These are phyloP conservation scores for Sclerurus mexicanus DNA, from an alignment of 2,113 vertebrate species.

Conservation along the genomic window DNA sequence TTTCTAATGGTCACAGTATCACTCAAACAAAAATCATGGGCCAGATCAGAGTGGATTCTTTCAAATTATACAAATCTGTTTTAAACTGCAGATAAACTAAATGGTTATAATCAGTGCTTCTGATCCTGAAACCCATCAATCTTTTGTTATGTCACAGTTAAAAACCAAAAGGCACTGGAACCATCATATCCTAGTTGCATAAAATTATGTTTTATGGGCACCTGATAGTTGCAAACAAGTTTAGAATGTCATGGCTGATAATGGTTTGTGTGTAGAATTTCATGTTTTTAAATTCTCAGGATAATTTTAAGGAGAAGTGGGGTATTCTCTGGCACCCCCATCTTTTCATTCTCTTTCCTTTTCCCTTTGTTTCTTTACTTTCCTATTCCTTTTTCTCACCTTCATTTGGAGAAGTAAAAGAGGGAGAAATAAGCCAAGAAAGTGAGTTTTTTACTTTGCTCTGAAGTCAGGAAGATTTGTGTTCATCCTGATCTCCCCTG, in stretches of 20 bases:
- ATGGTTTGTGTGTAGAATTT: background rate
- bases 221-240: background rate
- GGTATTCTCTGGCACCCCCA: background rate
- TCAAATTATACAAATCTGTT: accelerated
- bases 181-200: background rate
- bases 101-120: background rate
- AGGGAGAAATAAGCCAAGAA: background rate
- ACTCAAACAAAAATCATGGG: background rate
- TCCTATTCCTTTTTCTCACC: background rate
- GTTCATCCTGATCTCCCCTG: background rate
- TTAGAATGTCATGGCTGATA: background rate
- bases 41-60: background rate
- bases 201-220: background rate
- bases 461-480: background rate
- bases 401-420: background rate
- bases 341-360: background rate
- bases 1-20: background rate
- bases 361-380: background rate
- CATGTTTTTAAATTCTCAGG: background rate
- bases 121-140: background rate
- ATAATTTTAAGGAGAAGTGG: background rate
- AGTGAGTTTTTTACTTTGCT: background rate
- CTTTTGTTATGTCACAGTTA: background rate
- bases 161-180: background rate
- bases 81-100: background rate